These are phyloP conservation scores for Pyxicephalus adspersus DNA, from an alignment of 2,113 vertebrate genomes.

Conservation along the genomic window DNA sequence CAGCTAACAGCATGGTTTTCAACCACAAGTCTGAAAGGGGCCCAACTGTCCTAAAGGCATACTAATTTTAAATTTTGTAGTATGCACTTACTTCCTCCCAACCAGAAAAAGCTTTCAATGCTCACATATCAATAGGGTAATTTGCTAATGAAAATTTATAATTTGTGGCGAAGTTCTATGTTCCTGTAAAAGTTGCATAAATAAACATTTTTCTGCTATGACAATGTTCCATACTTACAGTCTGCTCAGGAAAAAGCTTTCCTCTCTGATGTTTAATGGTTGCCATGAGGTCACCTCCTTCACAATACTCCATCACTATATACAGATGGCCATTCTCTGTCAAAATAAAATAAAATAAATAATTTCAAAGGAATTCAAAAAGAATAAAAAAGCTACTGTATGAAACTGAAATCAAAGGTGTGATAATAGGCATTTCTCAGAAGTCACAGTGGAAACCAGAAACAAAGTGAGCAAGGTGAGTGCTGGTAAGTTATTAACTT, in stretches of 20 bases:
- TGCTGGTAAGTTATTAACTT: too few relatives aligned
- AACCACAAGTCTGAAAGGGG: too few relatives aligned
- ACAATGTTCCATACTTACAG: slow-evolving; percentile 68
- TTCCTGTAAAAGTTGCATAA: too few relatives aligned
- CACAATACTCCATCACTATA: slow-evolving; percentile 93
- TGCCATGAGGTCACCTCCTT: slow-evolving; percentile 86
- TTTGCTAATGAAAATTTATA: not conserved
- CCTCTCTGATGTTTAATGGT: slow-evolving; percentile 82
- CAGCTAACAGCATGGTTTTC: too few relatives aligned
- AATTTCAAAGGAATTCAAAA: not conserved
- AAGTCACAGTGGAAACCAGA: too few relatives aligned
- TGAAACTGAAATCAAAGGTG: not conserved
- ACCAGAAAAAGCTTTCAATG: not conserved
- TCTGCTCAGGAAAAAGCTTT: slow-evolving; percentile 77
- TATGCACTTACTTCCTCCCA: not conserved
- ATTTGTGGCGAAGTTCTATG: not conserved
- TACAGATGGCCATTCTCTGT: slow-evolving; percentile 83
- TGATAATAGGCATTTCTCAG: too few relatives aligned
- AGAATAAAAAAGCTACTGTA: not conserved
- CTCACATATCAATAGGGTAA: not conserved
- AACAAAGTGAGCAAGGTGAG: too few relatives aligned
- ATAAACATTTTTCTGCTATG: too few relatives aligned
- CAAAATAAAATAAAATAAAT: slow-evolving; percentile 43
- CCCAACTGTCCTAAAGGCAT: too few relatives aligned
- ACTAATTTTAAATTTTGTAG: too few relatives aligned